These are phyloP conservation scores for Notamacropus eugenii DNA, from an alignment of 2,797 vertebrate species.

Conservation along the genomic window DNA sequence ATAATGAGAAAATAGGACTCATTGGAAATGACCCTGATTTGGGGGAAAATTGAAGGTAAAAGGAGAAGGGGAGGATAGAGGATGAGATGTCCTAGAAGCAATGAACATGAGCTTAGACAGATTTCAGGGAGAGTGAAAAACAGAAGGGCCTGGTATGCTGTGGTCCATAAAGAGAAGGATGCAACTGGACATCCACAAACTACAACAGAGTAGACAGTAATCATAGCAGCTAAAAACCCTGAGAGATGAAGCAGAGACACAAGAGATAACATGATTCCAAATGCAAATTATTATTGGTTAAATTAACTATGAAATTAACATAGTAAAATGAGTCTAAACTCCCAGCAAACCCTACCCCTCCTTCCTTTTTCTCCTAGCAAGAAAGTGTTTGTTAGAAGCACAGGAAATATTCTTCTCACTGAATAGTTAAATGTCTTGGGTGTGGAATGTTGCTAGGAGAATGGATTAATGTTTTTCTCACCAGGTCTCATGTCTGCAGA, in stretches of 20 bases:
- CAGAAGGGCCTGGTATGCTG: neutral
- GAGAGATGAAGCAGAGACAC: neutral
- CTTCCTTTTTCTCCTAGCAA: constrained; percentile 52
- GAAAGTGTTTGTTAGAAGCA: constrained; percentile 56
- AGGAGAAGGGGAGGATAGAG: neutral
- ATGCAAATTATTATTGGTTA: constrained; percentile 36
- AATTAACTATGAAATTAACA: constrained; percentile 61
- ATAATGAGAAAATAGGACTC: neutral
- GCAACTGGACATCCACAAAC: neutral
- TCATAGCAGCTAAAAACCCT: constrained; percentile 45
- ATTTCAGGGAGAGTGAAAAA: neutral
- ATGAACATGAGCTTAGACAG: neutral
- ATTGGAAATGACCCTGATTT: neutral
- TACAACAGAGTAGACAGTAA: constrained; percentile 51
- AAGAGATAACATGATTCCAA: constrained; percentile 28
- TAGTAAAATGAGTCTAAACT: constrained; percentile 63
- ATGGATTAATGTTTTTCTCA: constrained; percentile 79
- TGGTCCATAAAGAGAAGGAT: neutral
- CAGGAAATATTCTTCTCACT: constrained; percentile 65
- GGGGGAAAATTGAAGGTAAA: neutral
- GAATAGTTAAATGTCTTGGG: constrained; percentile 69
- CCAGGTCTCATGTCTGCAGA: constrained; percentile 90
- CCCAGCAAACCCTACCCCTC: constrained; percentile 1
- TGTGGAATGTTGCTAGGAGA: constrained; percentile 44
- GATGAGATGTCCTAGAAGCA: neutral